phyloP scores from a whole-genome alignment of 2,113 vertebrate species.

The Uria aalge region DNA sequence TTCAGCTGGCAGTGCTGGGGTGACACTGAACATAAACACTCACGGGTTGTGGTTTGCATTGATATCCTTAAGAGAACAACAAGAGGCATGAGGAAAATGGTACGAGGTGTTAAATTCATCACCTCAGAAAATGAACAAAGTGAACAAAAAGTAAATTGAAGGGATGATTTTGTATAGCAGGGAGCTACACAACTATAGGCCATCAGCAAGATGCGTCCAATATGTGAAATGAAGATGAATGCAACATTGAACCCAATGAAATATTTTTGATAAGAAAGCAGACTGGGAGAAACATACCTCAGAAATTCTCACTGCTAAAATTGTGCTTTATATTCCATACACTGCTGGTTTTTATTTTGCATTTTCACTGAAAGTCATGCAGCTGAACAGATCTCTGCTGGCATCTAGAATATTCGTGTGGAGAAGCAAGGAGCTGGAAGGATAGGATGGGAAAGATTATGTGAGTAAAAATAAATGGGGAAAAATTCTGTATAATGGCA shows the following conservation, averaged over 20 bases:
- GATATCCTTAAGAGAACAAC: background rate
- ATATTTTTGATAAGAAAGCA: background rate
- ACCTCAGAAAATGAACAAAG: background rate
- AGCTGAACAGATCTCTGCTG: background rate
- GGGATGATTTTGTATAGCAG: background rate
- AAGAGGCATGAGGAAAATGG: background rate
- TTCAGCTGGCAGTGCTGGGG: background rate
- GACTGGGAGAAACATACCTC: background rate
- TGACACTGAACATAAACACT: slow-evolving; percentile 27
- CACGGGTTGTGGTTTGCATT: background rate
- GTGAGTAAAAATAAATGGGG: background rate
- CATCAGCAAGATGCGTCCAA: background rate
- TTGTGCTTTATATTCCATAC: background rate
- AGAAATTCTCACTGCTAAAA: background rate
- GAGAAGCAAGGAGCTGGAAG: background rate
- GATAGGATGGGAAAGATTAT: slow-evolving; percentile 13
- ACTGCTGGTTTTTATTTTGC: background rate
- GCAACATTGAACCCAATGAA: background rate
- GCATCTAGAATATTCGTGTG: background rate
- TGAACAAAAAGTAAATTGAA: background rate
- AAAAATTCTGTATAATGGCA: background rate
- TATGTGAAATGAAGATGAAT: background rate
- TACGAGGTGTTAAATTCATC: background rate
- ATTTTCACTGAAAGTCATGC: background rate
- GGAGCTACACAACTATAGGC: background rate